These are phyloP conservation scores for Tethea ocularis DNA, from an alignment of 2,888 invertebrate genomes.

Conservation along the genomic window DNA sequence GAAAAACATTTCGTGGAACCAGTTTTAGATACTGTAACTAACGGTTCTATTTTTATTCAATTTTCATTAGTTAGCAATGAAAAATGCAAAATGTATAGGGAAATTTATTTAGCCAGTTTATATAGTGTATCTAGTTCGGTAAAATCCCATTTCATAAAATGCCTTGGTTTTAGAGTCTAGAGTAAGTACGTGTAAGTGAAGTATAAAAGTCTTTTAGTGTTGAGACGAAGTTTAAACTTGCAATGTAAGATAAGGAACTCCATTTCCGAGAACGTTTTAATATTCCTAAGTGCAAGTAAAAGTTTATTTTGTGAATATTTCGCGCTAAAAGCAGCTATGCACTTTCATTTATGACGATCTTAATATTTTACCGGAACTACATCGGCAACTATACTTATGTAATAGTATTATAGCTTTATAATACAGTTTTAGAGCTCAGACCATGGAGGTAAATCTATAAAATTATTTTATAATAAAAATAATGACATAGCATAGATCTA, in stretches of 20 bases:
- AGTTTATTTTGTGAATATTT: slow-evolving; percentile 10
- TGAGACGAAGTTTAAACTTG: slow-evolving; percentile 35
- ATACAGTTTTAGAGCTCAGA: too few relatives aligned
- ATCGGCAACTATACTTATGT: background rate
- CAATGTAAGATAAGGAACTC: slow-evolving; percentile 30
- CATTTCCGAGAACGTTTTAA: slow-evolving; percentile 33
- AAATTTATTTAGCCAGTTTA: slow-evolving; percentile 13
- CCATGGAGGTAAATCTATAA: too few relatives aligned
- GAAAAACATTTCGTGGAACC: too few relatives aligned
- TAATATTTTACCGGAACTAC: background rate
- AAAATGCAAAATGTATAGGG: background rate
- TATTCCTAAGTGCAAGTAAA: slow-evolving; percentile 13
- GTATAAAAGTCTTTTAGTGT: slow-evolving; percentile 36
- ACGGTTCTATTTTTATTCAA: too few relatives aligned
- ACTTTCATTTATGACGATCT: background rate
- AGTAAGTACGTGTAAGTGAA: slow-evolving; percentile 20
- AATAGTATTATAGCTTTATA: too few relatives aligned
- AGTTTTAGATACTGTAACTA: too few relatives aligned
- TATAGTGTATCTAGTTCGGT: slow-evolving; percentile 23
- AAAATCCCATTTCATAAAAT: slow-evolving; percentile 21
- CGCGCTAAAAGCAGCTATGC: slow-evolving; percentile 1
- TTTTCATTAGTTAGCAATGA: too few relatives aligned
- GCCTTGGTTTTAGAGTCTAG: slow-evolving; percentile 13
- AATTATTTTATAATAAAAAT: too few relatives aligned
- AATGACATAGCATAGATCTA: too few relatives aligned